Evolutionary conservation across 1,140 invertebrate genomes (phyloP).

Genomic region (Antheraea pernyi): DNA sequence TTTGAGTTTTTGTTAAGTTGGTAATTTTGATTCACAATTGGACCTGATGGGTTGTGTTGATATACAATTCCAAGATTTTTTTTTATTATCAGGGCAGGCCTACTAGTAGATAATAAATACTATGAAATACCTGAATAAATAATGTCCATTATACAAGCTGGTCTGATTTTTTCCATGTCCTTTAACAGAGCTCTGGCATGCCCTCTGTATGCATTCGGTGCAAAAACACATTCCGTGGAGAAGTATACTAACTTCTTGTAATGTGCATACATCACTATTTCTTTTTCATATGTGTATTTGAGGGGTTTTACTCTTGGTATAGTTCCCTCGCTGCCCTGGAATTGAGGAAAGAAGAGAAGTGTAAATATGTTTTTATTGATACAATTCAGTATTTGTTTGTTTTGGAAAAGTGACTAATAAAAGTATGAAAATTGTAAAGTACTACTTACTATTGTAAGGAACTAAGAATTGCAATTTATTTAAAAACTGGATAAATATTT

Average conservation of each 20-base stretch:
- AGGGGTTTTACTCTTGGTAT: conserved; percentile 98
- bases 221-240: conserved; percentile 99
- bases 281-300: conserved; percentile 99
- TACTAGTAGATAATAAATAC: too few relatives aligned
- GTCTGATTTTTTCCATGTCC: conserved; percentile 94
- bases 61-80: too few relatives aligned
- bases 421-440: too few relatives aligned
- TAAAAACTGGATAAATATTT: too few relatives aligned
- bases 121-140: conserved; percentile 95
- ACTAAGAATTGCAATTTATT: too few relatives aligned
- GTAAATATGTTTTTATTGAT: neutral
- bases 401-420: too few relatives aligned
- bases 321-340: conserved; percentile 89
- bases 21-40: too few relatives aligned
- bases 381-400: neutral
- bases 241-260: conserved; percentile 99
- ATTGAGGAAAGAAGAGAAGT: conserved; percentile 21
- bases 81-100: too few relatives aligned
- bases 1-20: too few relatives aligned
- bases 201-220: conserved; percentile 98
- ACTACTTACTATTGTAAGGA: too few relatives aligned
- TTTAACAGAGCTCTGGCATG: conserved; percentile 96
- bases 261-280: conserved; percentile 99
- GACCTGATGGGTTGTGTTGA: too few relatives aligned
- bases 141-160: conserved; percentile 97